A percentile compares a stretch with the other conserved stretches of the same genome.
Conservation (phyloP, 2,888 invertebrate species). For the Sussaba pulchella region DNA sequence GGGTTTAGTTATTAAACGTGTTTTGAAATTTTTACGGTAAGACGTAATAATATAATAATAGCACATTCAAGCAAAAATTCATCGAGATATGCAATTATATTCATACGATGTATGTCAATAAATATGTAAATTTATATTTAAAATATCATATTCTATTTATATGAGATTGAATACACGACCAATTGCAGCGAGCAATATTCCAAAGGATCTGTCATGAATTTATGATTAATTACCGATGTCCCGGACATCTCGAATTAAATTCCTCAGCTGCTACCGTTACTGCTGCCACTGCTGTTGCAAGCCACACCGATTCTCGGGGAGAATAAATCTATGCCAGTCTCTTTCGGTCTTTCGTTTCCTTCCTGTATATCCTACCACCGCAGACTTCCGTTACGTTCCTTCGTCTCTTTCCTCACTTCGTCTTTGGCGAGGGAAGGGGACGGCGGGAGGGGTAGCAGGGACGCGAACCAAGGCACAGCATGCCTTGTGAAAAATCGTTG, state of each 20-base stretch:
- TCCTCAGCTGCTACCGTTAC: neutral
- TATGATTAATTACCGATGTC: constrained; percentile 52
- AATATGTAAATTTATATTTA: too few species aligned
- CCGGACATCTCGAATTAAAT: constrained; percentile 41
- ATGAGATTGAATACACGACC: too few species aligned
- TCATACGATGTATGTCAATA: too few species aligned
- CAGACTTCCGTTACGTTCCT: constrained; percentile 49
- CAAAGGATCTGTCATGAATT: constrained; percentile 26
- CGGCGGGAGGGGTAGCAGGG: too few species aligned
- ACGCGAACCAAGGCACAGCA: constrained; percentile 7
- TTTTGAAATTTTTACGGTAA: neutral
- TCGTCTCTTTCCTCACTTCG: constrained; percentile 34
- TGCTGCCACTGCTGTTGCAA: constrained; percentile 19
- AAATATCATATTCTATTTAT: too few species aligned
- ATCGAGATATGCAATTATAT: too few species aligned
- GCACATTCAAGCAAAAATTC: neutral
- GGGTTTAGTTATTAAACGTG: neutral
- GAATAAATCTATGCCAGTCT: constrained; percentile 64
- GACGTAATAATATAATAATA: too few species aligned
- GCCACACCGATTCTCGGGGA: constrained; percentile 62
- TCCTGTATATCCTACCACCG: constrained; percentile 8
- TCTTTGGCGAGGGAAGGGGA: too few species aligned
- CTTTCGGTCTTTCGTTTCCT: constrained; percentile 42
- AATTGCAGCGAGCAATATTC: neutral
- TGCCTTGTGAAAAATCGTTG: constrained; percentile 61